A percentile compares a stretch with the other conserved stretches of the same genome.
phyloP scores from a whole-genome alignment of 2,797 vertebrate species.

The Chiloscyllium punctatum region DNA sequence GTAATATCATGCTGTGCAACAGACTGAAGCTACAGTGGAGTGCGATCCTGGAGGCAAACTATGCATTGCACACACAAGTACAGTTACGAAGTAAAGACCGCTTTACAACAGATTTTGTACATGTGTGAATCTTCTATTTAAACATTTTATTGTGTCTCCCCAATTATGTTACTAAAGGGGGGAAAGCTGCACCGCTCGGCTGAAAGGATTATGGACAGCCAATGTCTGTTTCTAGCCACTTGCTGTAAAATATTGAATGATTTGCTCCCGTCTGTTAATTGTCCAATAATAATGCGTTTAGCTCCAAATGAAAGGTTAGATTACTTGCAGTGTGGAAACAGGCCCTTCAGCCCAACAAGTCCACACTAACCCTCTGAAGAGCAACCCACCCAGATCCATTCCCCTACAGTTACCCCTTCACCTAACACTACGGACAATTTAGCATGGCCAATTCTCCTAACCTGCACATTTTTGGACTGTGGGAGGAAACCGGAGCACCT shows the following conservation, averaged over 20 bases:
- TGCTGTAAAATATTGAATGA: neutral
- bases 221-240: neutral
- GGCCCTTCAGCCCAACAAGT: too few relatives aligned
- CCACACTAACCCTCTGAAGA: too few relatives aligned
- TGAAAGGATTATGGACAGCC: neutral
- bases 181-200: neutral
- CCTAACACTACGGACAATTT: too few relatives aligned
- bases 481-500: too few relatives aligned
- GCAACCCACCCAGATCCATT: too few relatives aligned
- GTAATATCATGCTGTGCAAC: constrained; percentile 25
- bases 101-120: neutral
- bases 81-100: neutral
- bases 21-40: constrained; percentile 16
- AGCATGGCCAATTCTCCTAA: too few relatives aligned
- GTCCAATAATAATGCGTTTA: neutral
- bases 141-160: neutral
- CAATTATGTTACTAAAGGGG: neutral
- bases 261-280: neutral
- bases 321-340: too few relatives aligned
- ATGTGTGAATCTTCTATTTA: neutral
- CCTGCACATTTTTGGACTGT: too few relatives aligned
- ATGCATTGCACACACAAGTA: neutral
- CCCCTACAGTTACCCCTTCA: too few relatives aligned
- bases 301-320: neutral
- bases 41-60: constrained; percentile 11